Evolutionary conservation across 2,888 invertebrate genomes (phyloP), one percentile per base, ranked within the genome.

Genomic region (Amaurobius ferox): DNA sequence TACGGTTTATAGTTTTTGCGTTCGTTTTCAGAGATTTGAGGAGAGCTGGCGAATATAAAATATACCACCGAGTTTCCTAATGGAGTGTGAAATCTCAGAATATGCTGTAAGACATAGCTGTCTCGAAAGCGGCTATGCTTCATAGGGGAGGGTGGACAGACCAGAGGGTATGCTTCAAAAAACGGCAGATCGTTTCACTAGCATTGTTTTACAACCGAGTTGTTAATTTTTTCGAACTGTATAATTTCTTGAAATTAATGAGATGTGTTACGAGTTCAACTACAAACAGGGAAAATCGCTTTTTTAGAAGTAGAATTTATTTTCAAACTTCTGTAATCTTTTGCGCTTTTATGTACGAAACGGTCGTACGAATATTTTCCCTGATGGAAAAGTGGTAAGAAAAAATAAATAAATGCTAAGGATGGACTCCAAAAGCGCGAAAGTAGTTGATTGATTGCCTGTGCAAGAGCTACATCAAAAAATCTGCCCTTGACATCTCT

Each of bases 61-160:
- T 81, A 81, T 76, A 70, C 81, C 64, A 71, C 48, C 64, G 83
- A 35, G 32, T 64, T 77, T 77, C 48, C 66, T 76, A 83, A 83
- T 83, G 83, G 83, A 77, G 48, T 71, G 83, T 77, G 72, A 83
- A 83, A 83, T 83, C 83, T 64, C 62, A 64, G 62, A 68, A 68
- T 40, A 68, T 62, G 83, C 26, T 44, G 77, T 66, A 74, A 74
- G 77, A 72, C 77, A 83, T 77, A 39, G 80, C 68, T 28, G 26
- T 64, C 28, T 28, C 35, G 30, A 61, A 62, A 40, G 5, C 29
- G 77, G 39, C 77, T 28, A 76, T 70, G 81, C 64, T 68, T 74
- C 76, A 76, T 44, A 68, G 32, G 64, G 48, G 74, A 81, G 62
- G 19, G 30, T 67, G 73, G 67, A 62, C 72, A 66, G 35, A 77